Conservation (phyloP, 2,113 vertebrate genomes). For the Mormoops blainvillei region DNA sequence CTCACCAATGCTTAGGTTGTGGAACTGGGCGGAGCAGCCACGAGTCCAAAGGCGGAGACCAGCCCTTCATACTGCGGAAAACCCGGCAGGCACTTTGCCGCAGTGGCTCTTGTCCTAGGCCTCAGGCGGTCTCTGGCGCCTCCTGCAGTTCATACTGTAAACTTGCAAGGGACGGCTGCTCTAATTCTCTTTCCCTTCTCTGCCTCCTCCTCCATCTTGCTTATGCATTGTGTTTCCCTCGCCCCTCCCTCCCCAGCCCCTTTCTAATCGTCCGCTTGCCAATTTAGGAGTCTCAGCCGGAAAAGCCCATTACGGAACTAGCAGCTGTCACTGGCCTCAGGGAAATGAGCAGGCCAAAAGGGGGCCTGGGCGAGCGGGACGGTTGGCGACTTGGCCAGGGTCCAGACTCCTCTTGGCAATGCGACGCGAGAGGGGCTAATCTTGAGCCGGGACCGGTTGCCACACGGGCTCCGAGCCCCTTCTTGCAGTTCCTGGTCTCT, state of each 20-base stretch:
- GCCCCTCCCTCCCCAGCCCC: background rate
- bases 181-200: too few relatives aligned
- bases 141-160: background rate
- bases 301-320: background rate
- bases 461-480: background rate
- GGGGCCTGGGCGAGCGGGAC: fast-evolving
- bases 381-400: background rate
- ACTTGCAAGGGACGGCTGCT: background rate
- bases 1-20: background rate
- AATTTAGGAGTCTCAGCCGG: background rate
- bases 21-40: background rate
- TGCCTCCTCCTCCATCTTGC: conserved; percentile 31
- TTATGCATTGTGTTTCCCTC: background rate
- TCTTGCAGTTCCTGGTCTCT: background rate
- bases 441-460: background rate
- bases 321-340: background rate
- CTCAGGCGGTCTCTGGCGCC: conserved; percentile 55
- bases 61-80: conserved; percentile 2
- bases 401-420: background rate
- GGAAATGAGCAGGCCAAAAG: background rate
- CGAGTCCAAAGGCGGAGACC: background rate
- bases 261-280: background rate
- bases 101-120: background rate
- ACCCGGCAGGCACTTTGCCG: background rate
- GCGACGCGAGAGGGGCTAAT: background rate